Base-by-base conservation (phyloP, 2,888 invertebrate genomes). In the Brenthis daphne region DNA sequence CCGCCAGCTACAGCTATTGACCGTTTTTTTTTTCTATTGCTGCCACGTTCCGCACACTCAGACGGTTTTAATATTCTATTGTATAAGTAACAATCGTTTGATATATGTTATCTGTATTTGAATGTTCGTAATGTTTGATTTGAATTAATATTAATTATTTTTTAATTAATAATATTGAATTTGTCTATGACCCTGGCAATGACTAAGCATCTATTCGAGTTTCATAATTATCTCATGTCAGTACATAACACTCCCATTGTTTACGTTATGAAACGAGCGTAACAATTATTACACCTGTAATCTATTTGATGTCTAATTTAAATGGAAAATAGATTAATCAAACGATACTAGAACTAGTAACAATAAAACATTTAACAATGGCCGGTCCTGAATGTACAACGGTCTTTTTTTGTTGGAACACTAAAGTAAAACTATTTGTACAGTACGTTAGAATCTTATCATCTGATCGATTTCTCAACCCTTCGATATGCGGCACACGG, bases 241-340 rank as follows among this genome's bases (percentile, higher is more conserved):
- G 68, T 64, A 71, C 67, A 65, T 61, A 69, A 64, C 65, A 69
- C 63, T 65, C 51, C 79, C 75, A 81, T 82, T 86, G 83, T 87
- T 85, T 86, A 84, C 82, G 83, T 82, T 83, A 80, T 79, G 77
- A 81, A 82, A 83, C 81, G 80, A 81, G 82, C 85, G 85, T 84
- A 83, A 83, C 86, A 84, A 85, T 86, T 88, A 86, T 86, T 86
- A 85, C 80, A 80, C 79, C 79, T 80, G 82, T 82, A 84, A 87
- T 82, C 82, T 83, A 84, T 86, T 86, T 82, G 85, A 83, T 85
- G 84, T 87, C 85, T 87, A 84, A 89, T 87, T 89, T 87, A 84
- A 89, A 89, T 87, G 82, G 80, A 83, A 85, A 86, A 84, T 79
- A 89, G 85, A 89, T 90, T 88, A 87, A 89, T 90, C 87, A 89